Base-by-base conservation (phyloP, 2,888 invertebrate genomes). In the Tromatobia lineatoria region DNA sequence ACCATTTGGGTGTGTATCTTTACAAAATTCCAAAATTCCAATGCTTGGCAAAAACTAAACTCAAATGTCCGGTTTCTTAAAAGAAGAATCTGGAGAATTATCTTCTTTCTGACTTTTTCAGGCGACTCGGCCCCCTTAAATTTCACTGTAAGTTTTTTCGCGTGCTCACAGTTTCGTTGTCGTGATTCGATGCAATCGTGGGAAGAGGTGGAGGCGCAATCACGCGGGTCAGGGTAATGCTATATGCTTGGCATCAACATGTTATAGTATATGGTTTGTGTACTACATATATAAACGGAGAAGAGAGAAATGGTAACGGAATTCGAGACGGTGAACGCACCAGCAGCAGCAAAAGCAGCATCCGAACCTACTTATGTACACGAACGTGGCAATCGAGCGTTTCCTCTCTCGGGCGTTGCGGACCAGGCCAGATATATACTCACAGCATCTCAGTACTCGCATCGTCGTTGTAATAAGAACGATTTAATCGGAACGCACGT, bases 271-370 rank as follows among this genome's bases (percentile, higher is more conserved):
- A 77, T 74, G 47, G 42, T 67, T 45, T 47, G 25, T 67, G 67
- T 47, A 67, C 47, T 45, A 66, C 18, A 70, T 52, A 66, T 42
- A 75, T 38, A 47, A 47, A 25, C 66, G 69, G 74, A 29, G 75
- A 38, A 47, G 83, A 87, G 85, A 82, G 85, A 87, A 87, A 87
- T 86, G 82, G 87, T 87, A 87, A 87, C 87, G 87, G 86, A 86
- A 85, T 86, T 84, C 80, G 70, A 85, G 78, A 83, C 82, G 82
- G 86, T 85, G 86, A 87, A 86, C 85, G 86, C 87, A 80, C 54
- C 50, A 52, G 59, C 54, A 57, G 23, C 71, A 42, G 45, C 54
- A 57, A 38, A 54, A 42, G 45, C 81, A 85, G 86, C 87, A 87
- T 87, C 86, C 86, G 87, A 80, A 85, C 82, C 86, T 87, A 87